phyloP scores from a whole-genome alignment of 1,140 invertebrate species.

The Agrypnia vestita region DNA sequence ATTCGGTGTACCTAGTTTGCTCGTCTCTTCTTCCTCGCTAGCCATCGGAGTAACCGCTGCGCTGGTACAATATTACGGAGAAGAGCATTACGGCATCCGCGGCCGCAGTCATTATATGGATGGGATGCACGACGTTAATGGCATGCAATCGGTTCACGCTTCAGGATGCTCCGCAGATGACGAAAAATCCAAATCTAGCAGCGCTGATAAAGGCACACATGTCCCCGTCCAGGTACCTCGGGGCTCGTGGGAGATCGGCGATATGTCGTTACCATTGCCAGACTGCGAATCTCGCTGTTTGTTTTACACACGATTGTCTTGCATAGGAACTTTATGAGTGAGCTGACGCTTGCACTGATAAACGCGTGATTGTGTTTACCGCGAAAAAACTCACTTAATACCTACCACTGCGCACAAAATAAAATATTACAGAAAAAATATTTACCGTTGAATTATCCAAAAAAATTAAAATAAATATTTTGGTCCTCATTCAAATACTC shows the following conservation, averaged over 20 bases:
- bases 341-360: too few relatives aligned
- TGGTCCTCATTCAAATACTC: too few relatives aligned
- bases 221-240: slow-evolving; percentile 20
- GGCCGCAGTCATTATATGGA: slow-evolving; percentile 46
- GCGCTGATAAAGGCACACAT: slow-evolving; percentile 37
- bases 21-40: neutral
- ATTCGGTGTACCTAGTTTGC: neutral
- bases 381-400: too few relatives aligned
- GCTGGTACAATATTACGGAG: slow-evolving; percentile 28
- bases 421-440: too few relatives aligned
- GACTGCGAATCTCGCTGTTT: slow-evolving; percentile 7
- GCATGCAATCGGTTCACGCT: slow-evolving; percentile 50
- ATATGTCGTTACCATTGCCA: neutral
- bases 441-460: too few relatives aligned
- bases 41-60: neutral
- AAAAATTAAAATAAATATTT: too few relatives aligned
- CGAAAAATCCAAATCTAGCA: slow-evolving; percentile 35
- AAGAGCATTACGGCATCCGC: slow-evolving; percentile 47
- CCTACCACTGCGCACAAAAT: too few relatives aligned
- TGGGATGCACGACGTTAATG: slow-evolving; percentile 53
- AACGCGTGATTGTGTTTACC: too few relatives aligned
- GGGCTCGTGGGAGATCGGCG: slow-evolving; percentile 6
- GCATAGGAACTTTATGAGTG: slow-evolving; percentile 20
- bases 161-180: slow-evolving; percentile 20
- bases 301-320: slow-evolving; percentile 23